phyloP scores from a whole-genome alignment of 2,113 vertebrate species.

The Lasiurus cinereus region DNA sequence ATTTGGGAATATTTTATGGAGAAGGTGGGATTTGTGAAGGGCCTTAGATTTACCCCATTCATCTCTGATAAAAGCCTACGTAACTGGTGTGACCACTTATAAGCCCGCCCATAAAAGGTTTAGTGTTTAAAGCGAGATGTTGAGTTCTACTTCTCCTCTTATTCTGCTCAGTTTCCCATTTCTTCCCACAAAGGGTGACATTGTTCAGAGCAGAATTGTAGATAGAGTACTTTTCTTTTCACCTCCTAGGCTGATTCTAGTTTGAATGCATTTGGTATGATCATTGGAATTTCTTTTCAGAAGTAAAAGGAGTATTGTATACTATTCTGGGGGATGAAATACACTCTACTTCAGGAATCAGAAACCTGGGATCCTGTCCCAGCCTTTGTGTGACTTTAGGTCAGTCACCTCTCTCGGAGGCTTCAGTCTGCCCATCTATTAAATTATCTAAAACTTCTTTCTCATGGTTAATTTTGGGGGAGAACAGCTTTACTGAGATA shows the following conservation, averaged over 20 bases:
- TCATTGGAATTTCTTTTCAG: slow-evolving; percentile 11
- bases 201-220: slow-evolving; percentile 59
- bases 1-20: neutral
- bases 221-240: slow-evolving; percentile 44
- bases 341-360: neutral
- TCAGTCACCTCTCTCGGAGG: neutral
- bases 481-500: neutral
- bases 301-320: slow-evolving; percentile 50
- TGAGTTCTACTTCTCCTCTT: slow-evolving; percentile 51
- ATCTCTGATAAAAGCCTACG: slow-evolving; percentile 50
- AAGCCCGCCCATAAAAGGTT: neutral
- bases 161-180: slow-evolving; percentile 55
- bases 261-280: slow-evolving; percentile 38
- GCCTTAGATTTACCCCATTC: neutral
- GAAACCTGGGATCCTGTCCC: neutral
- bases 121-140: slow-evolving; percentile 47
- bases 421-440: neutral
- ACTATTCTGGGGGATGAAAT: neutral
- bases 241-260: neutral
- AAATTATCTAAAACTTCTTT: slow-evolving; percentile 23
- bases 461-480: neutral
- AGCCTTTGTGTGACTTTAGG: neutral
- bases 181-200: slow-evolving; percentile 56
- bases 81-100: neutral
- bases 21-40: neutral